Conservation (phyloP, 2,113 vertebrate species). For the Murina feae region DNA sequence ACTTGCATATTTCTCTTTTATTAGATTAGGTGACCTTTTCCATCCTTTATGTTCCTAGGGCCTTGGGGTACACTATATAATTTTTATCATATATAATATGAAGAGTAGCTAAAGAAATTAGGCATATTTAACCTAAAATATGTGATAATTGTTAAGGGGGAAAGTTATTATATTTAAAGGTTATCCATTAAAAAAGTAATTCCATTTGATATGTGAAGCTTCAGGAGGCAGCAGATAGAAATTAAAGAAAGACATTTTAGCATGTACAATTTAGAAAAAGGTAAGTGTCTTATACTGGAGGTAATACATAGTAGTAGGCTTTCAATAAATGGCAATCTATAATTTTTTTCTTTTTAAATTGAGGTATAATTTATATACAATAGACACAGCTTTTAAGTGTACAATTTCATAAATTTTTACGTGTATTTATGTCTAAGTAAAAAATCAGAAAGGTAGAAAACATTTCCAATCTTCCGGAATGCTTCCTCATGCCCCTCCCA, state of each 20-base stretch:
- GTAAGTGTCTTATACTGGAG: not conserved
- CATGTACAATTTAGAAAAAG: not conserved
- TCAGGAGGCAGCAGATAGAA: not conserved
- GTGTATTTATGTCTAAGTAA: not conserved
- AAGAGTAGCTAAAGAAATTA: not conserved
- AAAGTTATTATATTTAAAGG: not conserved
- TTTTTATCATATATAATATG: not conserved
- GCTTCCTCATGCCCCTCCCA: not conserved
- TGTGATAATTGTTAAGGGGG: not conserved
- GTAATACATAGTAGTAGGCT: not conserved
- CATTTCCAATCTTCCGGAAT: not conserved
- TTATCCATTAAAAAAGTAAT: not conserved
- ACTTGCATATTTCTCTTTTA: no score
- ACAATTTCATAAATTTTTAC: not conserved
- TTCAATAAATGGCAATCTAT: not conserved
- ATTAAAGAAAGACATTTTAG: not conserved
- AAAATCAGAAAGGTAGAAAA: not conserved
- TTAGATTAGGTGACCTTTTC: not conserved
- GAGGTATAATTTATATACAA: not conserved
- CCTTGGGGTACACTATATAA: not conserved
- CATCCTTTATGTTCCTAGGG: not conserved
- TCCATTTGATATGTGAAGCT: not conserved
- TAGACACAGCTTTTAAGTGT: not conserved
- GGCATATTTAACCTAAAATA: not conserved
- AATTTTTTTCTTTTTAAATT: not conserved